Base-by-base conservation (phyloP, 1,140 invertebrate genomes). In the Meloidogyne chitwoodi region DNA sequence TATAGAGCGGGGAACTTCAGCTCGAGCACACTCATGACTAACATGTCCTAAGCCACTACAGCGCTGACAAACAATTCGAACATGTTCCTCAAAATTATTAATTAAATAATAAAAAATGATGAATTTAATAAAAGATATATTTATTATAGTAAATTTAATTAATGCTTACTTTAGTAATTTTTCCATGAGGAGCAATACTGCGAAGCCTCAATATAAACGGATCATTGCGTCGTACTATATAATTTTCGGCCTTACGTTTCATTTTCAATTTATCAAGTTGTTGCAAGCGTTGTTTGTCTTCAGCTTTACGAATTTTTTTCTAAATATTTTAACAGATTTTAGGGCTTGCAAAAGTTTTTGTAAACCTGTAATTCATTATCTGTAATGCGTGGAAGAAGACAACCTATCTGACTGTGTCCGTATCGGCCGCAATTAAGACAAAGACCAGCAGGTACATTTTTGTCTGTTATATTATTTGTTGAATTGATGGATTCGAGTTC, bases 301-400 rank as follows among this genome's bases (percentile, higher is more conserved):
- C 64, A 3, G 56, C 56, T n/a, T 73, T 64, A 4, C 71, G 48
- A 41, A 73, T n/a, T 38, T 64, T 73, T 64, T 73, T 73, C 71
- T 73, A 34, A 61, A 73, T 26, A 19, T n/a, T 11, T 16, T 48
- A 31, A 31, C 64, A 38, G 0, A 38, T 38, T 8, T 31, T 31
- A n/a, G n/a, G n/a, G n/a, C n/a, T n/a, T n/a, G n/a, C n/a, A n/a
- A n/a, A n/a, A n/a, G n/a, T n/a, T n/a, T n/a, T n/a, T n/a, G n/a
- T 19, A 34, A 16, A 19, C 29, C 38, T 67, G 65, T 19, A 41
- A 31, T 67, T 34, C 29, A 34, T 19, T 6, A 10, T 67, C 65
- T n/a, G 29, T 67, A 31, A 31, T 71, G 2, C 26, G 62, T 2
- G 70, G 63, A 72, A 48, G 48, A 26, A 48, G 27, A 63, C 26